Conservation (phyloP, 1,140 invertebrate genomes). For the Pachyrhynchus sulphureomaculatus region DNA sequence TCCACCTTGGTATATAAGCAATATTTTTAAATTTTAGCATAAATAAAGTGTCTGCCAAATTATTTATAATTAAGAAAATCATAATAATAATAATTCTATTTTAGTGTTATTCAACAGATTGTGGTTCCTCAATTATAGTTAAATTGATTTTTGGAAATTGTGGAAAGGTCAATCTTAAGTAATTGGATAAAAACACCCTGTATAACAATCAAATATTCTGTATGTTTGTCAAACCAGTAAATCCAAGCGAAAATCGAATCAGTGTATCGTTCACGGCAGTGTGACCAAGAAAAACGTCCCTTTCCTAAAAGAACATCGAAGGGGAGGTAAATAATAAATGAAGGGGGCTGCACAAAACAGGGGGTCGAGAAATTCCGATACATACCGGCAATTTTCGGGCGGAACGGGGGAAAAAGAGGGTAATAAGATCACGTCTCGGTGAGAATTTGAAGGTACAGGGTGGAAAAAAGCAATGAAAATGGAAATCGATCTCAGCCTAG, state of each 20-base stretch:
- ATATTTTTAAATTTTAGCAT: too few relatives aligned
- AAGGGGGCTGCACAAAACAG: constrained; percentile 5
- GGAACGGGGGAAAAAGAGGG: constrained; percentile 16
- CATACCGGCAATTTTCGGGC: constrained; percentile 10
- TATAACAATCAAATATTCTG: constrained; percentile 2
- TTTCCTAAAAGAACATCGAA: constrained; percentile 15
- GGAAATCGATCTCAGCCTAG: constrained; percentile 28
- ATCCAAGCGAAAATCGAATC: constrained; percentile 24
- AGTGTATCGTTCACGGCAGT: constrained; percentile 11
- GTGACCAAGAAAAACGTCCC: constrained; percentile 4
- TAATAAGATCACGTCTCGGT: constrained; percentile 28
- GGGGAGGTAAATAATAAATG: constrained; percentile 35
- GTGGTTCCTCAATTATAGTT: too few relatives aligned
- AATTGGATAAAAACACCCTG: too few relatives aligned
- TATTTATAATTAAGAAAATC: too few relatives aligned
- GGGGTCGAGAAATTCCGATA: constrained; percentile 23
- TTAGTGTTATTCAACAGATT: too few relatives aligned
- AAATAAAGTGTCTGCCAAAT: too few relatives aligned
- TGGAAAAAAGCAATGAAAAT: constrained; percentile 22
- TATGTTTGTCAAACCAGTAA: constrained; percentile 24
- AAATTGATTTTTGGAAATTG: too few relatives aligned
- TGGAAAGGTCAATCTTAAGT: too few relatives aligned
- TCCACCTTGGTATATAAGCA: too few relatives aligned
- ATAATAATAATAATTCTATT: too few relatives aligned
- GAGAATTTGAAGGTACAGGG: constrained; percentile 3